Evolutionary conservation across 2,888 invertebrate genomes (phyloP).

Genomic region (Oligia fasciuncula): DNA sequence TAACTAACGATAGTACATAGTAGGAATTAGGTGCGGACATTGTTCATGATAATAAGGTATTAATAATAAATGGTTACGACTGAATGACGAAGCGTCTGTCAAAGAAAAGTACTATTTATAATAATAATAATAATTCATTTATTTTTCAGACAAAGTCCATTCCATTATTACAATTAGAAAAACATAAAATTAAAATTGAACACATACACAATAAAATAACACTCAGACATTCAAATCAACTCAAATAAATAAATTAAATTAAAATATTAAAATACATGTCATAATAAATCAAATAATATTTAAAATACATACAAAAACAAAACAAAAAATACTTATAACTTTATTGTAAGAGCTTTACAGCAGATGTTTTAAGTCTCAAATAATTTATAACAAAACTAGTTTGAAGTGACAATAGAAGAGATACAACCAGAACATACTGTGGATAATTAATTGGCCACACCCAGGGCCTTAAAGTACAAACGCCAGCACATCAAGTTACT

Average conservation of each 20-base stretch:
- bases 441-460: conserved; percentile 2
- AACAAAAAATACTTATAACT: too few relatives aligned
- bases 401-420: not conserved
- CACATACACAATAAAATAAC: too few relatives aligned
- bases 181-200: too few relatives aligned
- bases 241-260: too few relatives aligned
- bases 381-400: not conserved
- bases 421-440: not conserved
- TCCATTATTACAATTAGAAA: too few relatives aligned
- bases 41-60: conserved; percentile 28
- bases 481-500: too few relatives aligned
- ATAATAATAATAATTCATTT: too few relatives aligned
- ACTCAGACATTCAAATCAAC: too few relatives aligned
- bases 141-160: too few relatives aligned
- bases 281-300: too few relatives aligned
- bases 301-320: too few relatives aligned
- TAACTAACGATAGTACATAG: conserved; percentile 17
- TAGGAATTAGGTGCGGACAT: conserved; percentile 31
- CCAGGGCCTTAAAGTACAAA: not conserved
- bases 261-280: too few relatives aligned
- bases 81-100: conserved; percentile 14
- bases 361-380: not conserved
- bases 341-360: conserved; percentile 1
- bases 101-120: not conserved
- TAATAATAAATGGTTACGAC: conserved; percentile 6